A percentile compares a stretch with the other conserved stretches of the same genome.
These are phyloP conservation scores for Stenchaetothrips biformis DNA, from an alignment of 2,888 invertebrate species.

Conservation along the genomic window DNA sequence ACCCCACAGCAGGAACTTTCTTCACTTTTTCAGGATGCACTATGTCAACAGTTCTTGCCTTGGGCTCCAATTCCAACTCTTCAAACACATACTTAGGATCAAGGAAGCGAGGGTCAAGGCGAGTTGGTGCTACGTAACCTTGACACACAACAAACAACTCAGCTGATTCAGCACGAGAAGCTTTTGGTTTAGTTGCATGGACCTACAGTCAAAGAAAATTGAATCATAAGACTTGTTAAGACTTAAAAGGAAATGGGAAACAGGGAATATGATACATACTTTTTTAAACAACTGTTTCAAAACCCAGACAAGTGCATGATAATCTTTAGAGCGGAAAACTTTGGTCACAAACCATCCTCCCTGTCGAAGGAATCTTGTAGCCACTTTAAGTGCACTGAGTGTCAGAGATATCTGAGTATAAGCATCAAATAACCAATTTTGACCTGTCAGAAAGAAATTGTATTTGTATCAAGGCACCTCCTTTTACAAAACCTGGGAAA, in stretches of 20 bases:
- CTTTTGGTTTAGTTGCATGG: conserved; percentile 97
- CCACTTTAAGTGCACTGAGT: conserved; percentile 86
- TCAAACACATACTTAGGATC: conserved; percentile 94
- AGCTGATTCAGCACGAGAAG: conserved; percentile 96
- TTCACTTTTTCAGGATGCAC: conserved; percentile 73
- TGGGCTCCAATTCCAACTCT: conserved; percentile 73
- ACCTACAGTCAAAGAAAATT: conserved; percentile 50
- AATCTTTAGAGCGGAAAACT: conserved; percentile 97
- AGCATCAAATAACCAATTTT: conserved; percentile 96
- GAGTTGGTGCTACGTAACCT: conserved; percentile 84
- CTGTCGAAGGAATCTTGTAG: conserved; percentile 78
- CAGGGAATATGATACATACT: conserved; percentile 43
- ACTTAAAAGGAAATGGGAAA: not conserved
- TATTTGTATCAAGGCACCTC: not conserved
- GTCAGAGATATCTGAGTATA: conserved; percentile 90
- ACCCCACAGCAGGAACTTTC: conserved; percentile 84
- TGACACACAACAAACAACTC: conserved; percentile 99
- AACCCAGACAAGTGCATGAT: conserved; percentile 90
- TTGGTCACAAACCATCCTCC: conserved; percentile 99
- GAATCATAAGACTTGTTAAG: not conserved
- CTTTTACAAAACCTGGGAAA: not conserved
- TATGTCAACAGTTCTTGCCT: conserved; percentile 49
- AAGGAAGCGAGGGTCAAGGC: conserved; percentile 85
- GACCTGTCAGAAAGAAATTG: conserved; percentile 49
- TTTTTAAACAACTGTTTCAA: conserved; percentile 94